phyloP scores from a whole-genome alignment of 2,113 vertebrate species.

The cattle (Bos taurus) region ARS-UCD2.0 NC_037345.1:36949001-36949500 shows the following conservation, averaged over 20 bases:
- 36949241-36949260: neutral
- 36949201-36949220: neutral
- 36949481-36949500: neutral
- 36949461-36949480: constrained; percentile 24
- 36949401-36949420: neutral
- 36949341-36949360: neutral
- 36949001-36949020: constrained; percentile 60
- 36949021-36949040: neutral
- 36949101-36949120: neutral
- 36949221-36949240: neutral
- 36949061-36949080: neutral
- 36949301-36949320: neutral
- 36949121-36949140: neutral
- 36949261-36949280: neutral
- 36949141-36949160: constrained; percentile 32
- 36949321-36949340: neutral
- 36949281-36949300: neutral
- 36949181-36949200: neutral
- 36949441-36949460: neutral
- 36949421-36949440: neutral
- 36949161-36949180: neutral
- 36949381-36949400: neutral
- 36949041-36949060: rapidly evolving
- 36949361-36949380: neutral
- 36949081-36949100: neutral